Evolutionary conservation across 1,140 invertebrate genomes (phyloP).

Genomic region (Lasioglossum albipes): DNA sequence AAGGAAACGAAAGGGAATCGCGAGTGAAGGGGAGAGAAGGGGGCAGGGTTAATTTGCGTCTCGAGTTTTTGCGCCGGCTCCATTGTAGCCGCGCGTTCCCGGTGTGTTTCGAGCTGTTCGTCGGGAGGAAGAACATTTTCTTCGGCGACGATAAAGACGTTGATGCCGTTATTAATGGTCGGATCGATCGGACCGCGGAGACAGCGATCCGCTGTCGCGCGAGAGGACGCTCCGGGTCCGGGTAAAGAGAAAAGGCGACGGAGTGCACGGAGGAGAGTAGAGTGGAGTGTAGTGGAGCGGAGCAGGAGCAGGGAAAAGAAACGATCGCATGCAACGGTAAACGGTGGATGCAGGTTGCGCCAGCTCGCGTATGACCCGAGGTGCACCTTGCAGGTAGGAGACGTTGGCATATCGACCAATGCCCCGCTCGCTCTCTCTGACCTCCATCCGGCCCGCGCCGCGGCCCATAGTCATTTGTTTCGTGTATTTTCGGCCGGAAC

Average conservation of each 20-base stretch:
- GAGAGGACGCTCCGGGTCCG: too few relatives aligned
- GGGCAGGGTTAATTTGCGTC: too few relatives aligned
- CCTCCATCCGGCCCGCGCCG: not conserved
- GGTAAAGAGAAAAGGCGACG: not conserved
- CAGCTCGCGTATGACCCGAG: conserved; percentile 3
- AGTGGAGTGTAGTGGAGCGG: too few relatives aligned
- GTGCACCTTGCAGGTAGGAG: conserved; percentile 1
- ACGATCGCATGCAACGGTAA: conserved; percentile 1
- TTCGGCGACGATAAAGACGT: too few relatives aligned
- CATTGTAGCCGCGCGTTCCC: too few relatives aligned
- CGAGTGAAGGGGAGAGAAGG: too few relatives aligned
- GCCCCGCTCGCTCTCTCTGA: conserved; percentile 1
- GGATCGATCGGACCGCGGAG: not conserved
- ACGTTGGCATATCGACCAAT: conserved; percentile 5
- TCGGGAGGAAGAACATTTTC: too few relatives aligned
- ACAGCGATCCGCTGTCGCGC: not conserved
- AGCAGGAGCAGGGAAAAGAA: not conserved
- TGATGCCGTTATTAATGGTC: too few relatives aligned
- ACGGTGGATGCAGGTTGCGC: conserved; percentile 1
- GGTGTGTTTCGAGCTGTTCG: too few relatives aligned
- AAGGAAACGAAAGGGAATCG: too few relatives aligned
- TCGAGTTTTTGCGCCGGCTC: too few relatives aligned
- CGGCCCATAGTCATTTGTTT: not conserved
- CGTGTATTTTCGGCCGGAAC: not conserved
- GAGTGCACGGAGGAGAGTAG: too few relatives aligned